Base-by-base conservation (phyloP, 2,797 vertebrate genomes). In the Poecilia gillii region DNA sequence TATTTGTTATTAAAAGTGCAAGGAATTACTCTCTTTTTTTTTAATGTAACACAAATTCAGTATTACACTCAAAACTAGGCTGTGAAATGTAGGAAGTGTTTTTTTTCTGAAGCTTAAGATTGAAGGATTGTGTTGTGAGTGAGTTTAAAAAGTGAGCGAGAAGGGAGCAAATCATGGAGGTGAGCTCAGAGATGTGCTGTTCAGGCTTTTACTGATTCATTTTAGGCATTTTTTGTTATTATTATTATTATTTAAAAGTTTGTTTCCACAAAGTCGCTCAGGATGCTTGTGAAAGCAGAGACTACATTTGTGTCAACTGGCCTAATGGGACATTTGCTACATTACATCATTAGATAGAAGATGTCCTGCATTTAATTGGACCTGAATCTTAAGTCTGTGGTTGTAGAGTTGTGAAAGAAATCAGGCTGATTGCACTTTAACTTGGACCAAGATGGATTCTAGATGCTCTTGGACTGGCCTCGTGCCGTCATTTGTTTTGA, bases 81-180 rank as follows among this genome's bases (percentile, higher is more conserved):
- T 70, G 9, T 18, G n/a, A 64, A 31, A 90, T 88, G 88, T 82
- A 79, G 83, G 78, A 90, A 90, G 88, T 90, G 81, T 66, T 77
- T 90, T 33, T 41, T 41, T 86, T 59, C 62, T 88, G 72, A 74
- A 68, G 79, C 76, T 68, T 3, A 55, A 80, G 71, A 49, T 66
- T 47, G 55, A 80, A 16, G 74, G 78, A 84, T 77, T 43, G 73
- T 76, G 47, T 78, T 74, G 23, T 79, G 73, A 77, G 39, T 68
- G 51, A 75, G 74, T 33, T 45, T 74, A 72, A 80, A 28, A 79
- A 72, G 76, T 39, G n/a, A 16, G 72, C 83, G 79, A 7, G 71
- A 20, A 36, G 33, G 1, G 33, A 9, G 2, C 0, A 1, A 64
- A 36, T 64, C 7, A 8, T 64, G 31, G 4, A 33, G 18, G 18